phyloP scores from a whole-genome alignment of 2,797 vertebrate species.

The Protonibea diacanthus region DNA sequence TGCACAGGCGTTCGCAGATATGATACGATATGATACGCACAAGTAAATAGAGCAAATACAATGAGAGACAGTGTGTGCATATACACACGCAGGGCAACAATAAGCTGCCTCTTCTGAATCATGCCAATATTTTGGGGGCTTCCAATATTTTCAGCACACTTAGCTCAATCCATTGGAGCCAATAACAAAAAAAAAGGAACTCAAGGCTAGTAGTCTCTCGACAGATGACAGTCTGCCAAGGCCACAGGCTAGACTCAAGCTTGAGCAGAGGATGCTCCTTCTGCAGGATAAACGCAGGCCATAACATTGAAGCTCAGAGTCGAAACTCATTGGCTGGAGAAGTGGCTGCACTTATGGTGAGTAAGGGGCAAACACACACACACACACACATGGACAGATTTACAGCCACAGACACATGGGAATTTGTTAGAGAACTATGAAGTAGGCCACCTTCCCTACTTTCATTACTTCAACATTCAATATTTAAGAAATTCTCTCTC shows the following conservation, averaged over 20 bases:
- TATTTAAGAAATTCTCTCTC: constrained; percentile 43
- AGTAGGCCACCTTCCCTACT: constrained; percentile 24
- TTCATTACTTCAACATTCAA: constrained; percentile 49
- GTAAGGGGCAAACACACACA: constrained; percentile 27
- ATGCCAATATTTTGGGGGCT: constrained; percentile 67
- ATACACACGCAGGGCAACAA: constrained; percentile 30
- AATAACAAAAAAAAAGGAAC: constrained; percentile 50
- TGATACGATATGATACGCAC: not conserved
- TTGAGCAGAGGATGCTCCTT: constrained; percentile 55
- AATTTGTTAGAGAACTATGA: constrained; percentile 50
- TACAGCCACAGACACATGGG: constrained; percentile 28
- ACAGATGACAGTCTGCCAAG: constrained; percentile 70
- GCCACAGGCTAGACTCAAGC: constrained; percentile 66
- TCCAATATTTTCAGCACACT: constrained; percentile 71
- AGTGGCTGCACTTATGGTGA: constrained; percentile 57
- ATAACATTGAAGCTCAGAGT: constrained; percentile 47
- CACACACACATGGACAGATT: constrained; percentile 33
- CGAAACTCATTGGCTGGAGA: constrained; percentile 61
- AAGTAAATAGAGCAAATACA: not conserved
- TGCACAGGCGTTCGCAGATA: constrained; percentile 30
- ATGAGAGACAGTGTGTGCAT: constrained; percentile 5
- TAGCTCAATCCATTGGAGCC: constrained; percentile 61
- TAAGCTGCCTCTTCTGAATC: constrained; percentile 51
- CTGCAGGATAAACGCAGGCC: constrained; percentile 57
- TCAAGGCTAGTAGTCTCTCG: constrained; percentile 61